A percentile compares a stretch with the other conserved stretches of the same genome.
Conservation (phyloP, 2,888 invertebrate species). For the Drosophila neonasuta region DNA sequence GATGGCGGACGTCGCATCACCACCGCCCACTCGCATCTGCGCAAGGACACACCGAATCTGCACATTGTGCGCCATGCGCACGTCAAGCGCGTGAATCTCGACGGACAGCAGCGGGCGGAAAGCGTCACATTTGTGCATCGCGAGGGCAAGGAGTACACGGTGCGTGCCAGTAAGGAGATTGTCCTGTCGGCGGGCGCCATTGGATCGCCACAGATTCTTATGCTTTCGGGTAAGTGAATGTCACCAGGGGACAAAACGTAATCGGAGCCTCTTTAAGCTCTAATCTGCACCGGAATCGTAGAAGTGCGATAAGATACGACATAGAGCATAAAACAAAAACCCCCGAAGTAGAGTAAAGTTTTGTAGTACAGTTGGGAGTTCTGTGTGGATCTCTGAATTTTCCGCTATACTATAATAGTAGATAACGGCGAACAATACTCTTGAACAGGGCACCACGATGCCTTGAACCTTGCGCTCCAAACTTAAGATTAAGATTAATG, state of each 20-base stretch:
- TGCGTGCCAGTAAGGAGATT: conserved; percentile 89
- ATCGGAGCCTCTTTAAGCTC: conserved; percentile 3
- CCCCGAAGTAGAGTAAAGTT: background rate
- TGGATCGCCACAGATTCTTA: conserved; percentile 94
- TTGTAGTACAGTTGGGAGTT: background rate
- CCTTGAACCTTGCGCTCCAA: no score
- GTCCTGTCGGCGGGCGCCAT: conserved; percentile 94
- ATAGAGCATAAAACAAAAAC: conserved; percentile 5
- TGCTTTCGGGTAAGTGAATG: conserved; percentile 88
- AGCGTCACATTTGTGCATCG: conserved; percentile 82
- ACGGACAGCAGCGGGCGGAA: conserved; percentile 83
- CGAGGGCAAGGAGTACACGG: conserved; percentile 83
- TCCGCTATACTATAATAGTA: no score
- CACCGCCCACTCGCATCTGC: conserved; percentile 89
- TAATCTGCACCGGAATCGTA: conserved; percentile 31
- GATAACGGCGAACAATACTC: background rate
- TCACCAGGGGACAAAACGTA: conserved; percentile 2
- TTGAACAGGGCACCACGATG: background rate
- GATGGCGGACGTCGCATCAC: conserved; percentile 91
- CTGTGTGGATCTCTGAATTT: background rate
- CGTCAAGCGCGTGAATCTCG: conserved; percentile 84
- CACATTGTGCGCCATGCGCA: conserved; percentile 85
- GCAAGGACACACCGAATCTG: conserved; percentile 84
- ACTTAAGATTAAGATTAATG: no score
- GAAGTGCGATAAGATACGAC: conserved; percentile 38